Evolutionary conservation across 2,113 vertebrate species (phyloP).

Genomic region (Coturnix japonica): DNA sequence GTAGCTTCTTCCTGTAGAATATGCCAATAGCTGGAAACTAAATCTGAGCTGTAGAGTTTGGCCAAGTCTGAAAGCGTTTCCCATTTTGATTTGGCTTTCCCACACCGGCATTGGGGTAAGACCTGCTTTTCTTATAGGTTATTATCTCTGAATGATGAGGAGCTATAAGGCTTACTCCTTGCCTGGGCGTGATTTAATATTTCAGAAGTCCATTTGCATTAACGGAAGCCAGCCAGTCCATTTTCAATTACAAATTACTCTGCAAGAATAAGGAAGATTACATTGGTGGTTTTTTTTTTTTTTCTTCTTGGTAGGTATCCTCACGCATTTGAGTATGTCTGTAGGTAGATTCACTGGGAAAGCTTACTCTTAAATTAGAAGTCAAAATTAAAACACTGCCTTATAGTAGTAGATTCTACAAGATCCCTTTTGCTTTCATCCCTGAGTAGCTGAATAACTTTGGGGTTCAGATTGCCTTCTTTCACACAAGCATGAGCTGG

Average conservation of each 20-base stretch:
- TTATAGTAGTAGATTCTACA: background rate
- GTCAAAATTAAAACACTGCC: background rate
- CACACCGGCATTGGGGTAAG: background rate
- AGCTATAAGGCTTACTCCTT: constrained; percentile 59
- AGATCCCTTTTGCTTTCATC: background rate
- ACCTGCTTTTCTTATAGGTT: constrained; percentile 25
- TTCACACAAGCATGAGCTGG: background rate
- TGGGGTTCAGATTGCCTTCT: background rate
- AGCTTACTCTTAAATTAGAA: background rate
- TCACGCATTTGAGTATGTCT: background rate
- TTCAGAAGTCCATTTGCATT: constrained; percentile 61
- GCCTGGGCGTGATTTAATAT: constrained; percentile 57
- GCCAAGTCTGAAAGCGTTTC: background rate
- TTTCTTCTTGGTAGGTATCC: constrained; percentile 39
- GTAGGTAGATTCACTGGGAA: background rate
- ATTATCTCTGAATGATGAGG: constrained; percentile 63
- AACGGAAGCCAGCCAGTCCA: constrained; percentile 54
- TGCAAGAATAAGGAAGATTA: constrained; percentile 32
- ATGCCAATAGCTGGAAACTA: background rate
- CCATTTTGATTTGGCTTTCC: constrained; percentile 2
- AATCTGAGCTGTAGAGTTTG: background rate
- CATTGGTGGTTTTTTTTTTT: background rate
- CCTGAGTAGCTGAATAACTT: background rate
- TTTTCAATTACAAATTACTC: constrained; percentile 55
- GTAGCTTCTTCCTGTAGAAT: background rate